phyloP scores from a whole-genome alignment of 2,888 invertebrate species.

The Adineta ricciae region DNA sequence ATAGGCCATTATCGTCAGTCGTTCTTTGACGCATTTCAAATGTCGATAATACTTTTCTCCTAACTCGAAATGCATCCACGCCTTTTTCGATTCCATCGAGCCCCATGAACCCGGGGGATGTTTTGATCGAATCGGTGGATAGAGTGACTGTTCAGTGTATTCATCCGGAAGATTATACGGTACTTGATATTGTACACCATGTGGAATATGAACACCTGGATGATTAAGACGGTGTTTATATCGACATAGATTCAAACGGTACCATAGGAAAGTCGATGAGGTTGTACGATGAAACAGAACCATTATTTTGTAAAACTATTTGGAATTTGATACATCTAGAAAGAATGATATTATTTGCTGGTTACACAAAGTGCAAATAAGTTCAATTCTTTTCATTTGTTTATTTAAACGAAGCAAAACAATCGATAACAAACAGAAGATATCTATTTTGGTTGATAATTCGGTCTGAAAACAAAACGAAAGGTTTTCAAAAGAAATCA shows the following conservation, averaged over 20 bases:
- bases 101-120: conserved; percentile 26
- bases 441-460: not conserved
- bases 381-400: not conserved
- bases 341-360: not conserved
- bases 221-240: conserved; percentile 29
- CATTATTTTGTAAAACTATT: not conserved
- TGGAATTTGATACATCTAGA: not conserved
- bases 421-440: not conserved
- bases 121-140: conserved; percentile 31
- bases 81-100: conserved; percentile 22
- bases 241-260: not conserved
- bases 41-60: conserved; percentile 27
- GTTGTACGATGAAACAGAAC: not conserved
- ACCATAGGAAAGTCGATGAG: not conserved
- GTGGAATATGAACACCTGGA: conserved; percentile 31
- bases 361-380: not conserved
- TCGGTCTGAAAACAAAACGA: not conserved
- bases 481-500: too few species aligned
- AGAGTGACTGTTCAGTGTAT: conserved; percentile 25
- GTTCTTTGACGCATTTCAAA: conserved; percentile 31
- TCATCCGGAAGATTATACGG: conserved; percentile 25
- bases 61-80: conserved; percentile 29
- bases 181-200: conserved; percentile 8
- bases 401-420: not conserved
- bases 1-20: conserved; percentile 29